Percentiles rank a stretch among this genome's conserved stretches.
These are phyloP conservation scores for Cairina moschata DNA, from an alignment of 2,113 vertebrate genomes.

Conservation along the genomic window DNA sequence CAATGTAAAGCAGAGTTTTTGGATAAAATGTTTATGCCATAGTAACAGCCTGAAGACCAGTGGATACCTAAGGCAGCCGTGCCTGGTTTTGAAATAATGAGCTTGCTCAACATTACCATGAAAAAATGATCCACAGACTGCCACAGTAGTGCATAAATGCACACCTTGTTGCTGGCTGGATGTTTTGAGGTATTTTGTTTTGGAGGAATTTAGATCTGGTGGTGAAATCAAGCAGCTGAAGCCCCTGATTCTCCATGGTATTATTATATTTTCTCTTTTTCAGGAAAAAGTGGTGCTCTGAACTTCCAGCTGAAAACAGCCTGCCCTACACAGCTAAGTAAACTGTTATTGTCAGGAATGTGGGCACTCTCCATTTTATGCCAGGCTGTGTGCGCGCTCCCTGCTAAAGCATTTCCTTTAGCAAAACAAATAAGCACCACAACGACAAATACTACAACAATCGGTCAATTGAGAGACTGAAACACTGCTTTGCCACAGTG, in stretches of 20 bases:
- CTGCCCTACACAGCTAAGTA: constrained; percentile 31
- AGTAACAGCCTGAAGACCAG: neutral
- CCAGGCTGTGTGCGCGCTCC: constrained; percentile 24
- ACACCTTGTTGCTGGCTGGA: constrained; percentile 1
- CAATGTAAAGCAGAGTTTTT: neutral
- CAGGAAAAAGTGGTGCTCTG: neutral
- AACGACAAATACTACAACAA: constrained; percentile 47
- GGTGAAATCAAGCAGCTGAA: neutral
- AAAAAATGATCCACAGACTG: neutral
- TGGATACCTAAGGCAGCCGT: neutral
- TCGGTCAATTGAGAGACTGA: constrained; percentile 7
- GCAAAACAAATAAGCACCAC: neutral
- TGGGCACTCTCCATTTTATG: neutral
- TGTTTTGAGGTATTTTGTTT: constrained; percentile 58
- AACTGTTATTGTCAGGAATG: constrained; percentile 39
- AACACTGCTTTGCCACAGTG: neutral
- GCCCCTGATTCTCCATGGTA: neutral
- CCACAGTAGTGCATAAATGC: neutral
- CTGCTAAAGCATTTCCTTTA: constrained; percentile 44
- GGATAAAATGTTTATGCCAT: neutral
- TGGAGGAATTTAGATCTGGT: constrained; percentile 43
- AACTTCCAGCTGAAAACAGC: constrained; percentile 2
- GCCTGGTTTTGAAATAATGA: neutral
- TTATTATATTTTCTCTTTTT: constrained; percentile 8
- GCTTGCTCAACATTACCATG: neutral